Evolutionary conservation across 2,113 vertebrate genomes (phyloP).

Genomic region (Chascanopsetta lugubris): DNA sequence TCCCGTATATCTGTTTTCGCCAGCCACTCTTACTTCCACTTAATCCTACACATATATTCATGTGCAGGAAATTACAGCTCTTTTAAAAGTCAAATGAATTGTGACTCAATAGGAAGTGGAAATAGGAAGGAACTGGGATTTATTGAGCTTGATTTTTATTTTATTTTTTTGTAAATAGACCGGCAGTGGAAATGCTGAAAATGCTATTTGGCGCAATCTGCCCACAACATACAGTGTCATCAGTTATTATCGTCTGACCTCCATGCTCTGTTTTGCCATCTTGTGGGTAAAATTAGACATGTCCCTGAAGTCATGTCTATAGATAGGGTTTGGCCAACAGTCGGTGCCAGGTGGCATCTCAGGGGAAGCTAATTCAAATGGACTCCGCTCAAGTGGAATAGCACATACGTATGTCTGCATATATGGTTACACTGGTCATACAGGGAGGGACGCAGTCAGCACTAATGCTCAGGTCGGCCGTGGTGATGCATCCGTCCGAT

Average conservation of each 20-base stretch:
- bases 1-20: no score
- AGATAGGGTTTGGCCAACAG: constrained; percentile 54
- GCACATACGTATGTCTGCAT: constrained; percentile 1
- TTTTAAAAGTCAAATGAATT: neutral
- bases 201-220: neutral
- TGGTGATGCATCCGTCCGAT: no score
- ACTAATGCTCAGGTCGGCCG: no score
- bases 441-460: no score
- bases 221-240: neutral
- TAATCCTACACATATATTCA: neutral
- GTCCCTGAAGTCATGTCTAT: constrained; percentile 32
- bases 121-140: no score
- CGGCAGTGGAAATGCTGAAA: neutral
- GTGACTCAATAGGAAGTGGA: neutral
- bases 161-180: neutral
- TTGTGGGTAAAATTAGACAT: constrained; percentile 9
- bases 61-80: neutral
- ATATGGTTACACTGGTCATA: no score
- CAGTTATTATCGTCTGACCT: neutral
- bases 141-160: no score
- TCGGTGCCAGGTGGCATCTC: constrained; percentile 63
- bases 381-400: constrained; percentile 24
- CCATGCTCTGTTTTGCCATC: neutral
- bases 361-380: constrained; percentile 23
- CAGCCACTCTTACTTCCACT: no score